phyloP scores from a whole-genome alignment of 2,888 invertebrate genomes.

The Scaptomyza tumidula region DNA sequence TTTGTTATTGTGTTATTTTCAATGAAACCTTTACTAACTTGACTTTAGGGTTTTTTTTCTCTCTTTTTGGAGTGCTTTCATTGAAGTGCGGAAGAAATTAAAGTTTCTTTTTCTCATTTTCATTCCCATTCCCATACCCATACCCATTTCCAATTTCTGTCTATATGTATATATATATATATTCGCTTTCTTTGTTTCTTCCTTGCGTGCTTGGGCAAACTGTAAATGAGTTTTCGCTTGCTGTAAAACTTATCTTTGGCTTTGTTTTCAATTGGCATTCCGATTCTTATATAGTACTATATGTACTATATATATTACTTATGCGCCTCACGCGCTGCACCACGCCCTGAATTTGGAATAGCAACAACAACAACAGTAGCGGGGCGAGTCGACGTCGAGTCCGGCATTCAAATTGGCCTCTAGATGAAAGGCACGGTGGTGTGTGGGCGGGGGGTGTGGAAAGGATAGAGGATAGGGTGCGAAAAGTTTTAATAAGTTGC shows the following conservation, averaged over 20 bases:
- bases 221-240: conserved; percentile 64
- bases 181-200: conserved; percentile 7
- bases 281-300: conserved; percentile 25
- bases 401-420: conserved; percentile 47
- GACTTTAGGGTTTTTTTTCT: conserved; percentile 39
- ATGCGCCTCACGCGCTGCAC: conserved; percentile 63
- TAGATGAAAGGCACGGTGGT: conserved; percentile 1
- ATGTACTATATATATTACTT: conserved; percentile 22
- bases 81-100: conserved; percentile 44
- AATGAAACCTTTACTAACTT: conserved; percentile 42
- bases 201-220: conserved; percentile 14
- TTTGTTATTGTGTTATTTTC: conserved; percentile 35
- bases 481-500: conserved; percentile 74
- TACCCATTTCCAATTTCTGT: neutral
- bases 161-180: neutral
- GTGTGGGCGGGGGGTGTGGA: neutral
- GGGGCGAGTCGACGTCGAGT: neutral
- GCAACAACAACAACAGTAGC: neutral
- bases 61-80: conserved; percentile 28
- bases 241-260: conserved; percentile 58
- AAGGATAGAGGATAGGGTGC: conserved; percentile 4
- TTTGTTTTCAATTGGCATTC: conserved; percentile 68
- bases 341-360: conserved; percentile 5
- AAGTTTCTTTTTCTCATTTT: conserved; percentile 45
- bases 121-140: neutral